phyloP scores from a whole-genome alignment of 1,140 invertebrate genomes.

The Aricia agestis region DNA sequence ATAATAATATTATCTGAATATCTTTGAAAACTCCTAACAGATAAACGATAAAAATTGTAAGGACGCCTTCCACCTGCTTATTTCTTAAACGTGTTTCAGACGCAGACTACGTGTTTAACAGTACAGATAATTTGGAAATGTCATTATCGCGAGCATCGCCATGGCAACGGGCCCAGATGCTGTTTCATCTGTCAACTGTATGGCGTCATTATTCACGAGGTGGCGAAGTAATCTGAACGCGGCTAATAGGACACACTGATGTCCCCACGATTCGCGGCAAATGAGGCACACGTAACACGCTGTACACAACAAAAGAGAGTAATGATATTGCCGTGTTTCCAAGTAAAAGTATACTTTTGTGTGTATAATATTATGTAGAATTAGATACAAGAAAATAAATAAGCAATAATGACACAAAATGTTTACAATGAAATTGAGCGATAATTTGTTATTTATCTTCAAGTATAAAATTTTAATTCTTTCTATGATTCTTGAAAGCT shows the following conservation, averaged over 20 bases:
- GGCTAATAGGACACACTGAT: conserved; percentile 64
- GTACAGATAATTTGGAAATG: conserved; percentile 50
- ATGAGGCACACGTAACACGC: conserved; percentile 24
- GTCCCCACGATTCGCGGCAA: conserved; percentile 37
- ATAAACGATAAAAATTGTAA: no score
- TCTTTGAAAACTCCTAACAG: no score
- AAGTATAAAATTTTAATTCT: no score
- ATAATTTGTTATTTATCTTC: no score
- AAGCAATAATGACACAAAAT: no score
- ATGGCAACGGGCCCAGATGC: conserved; percentile 64
- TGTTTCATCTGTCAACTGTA: conserved; percentile 61
- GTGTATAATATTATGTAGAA: conserved; percentile 12
- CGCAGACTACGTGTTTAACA: conserved; percentile 23
- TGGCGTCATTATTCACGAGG: conserved; percentile 63
- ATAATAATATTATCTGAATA: not conserved
- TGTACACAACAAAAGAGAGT: conserved; percentile 11
- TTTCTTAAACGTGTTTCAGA: not conserved
- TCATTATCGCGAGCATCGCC: conserved; percentile 51
- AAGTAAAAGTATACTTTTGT: conserved; percentile 7
- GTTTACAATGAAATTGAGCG: no score
- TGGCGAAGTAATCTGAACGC: conserved; percentile 62
- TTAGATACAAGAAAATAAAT: not conserved
- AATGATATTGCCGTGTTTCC: conserved; percentile 8
- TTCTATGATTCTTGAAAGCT: no score
- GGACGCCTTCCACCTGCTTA: not conserved